Conservation (phyloP, 1,140 invertebrate genomes). For the Zaprionus camerounensis region DNA sequence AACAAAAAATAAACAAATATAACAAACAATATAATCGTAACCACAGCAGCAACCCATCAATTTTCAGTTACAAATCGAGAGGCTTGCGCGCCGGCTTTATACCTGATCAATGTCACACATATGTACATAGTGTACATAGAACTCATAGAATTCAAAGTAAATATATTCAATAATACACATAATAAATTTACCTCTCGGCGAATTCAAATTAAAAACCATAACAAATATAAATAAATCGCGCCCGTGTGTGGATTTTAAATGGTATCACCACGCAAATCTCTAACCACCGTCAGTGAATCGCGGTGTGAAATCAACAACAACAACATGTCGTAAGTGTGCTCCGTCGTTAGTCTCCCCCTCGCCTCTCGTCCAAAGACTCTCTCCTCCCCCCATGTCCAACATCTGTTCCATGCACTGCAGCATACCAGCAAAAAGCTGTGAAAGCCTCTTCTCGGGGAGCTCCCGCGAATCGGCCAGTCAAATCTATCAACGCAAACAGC, state of each 20-base stretch:
- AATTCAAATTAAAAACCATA: slow-evolving; percentile 10
- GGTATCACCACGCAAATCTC: slow-evolving; percentile 70
- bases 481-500: slow-evolving; percentile 68
- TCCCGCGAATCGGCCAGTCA: slow-evolving; percentile 75
- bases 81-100: slow-evolving; percentile 58
- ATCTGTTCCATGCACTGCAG: slow-evolving; percentile 23
- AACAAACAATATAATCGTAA: slow-evolving; percentile 66
- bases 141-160: slow-evolving; percentile 21
- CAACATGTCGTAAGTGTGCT: slow-evolving; percentile 65
- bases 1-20: slow-evolving; percentile 58
- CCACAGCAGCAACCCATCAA: slow-evolving; percentile 66
- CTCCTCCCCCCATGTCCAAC: not conserved
- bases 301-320: slow-evolving; percentile 35
- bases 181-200: slow-evolving; percentile 22
- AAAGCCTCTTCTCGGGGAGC: slow-evolving; percentile 80
- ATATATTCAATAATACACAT: slow-evolving; percentile 1
- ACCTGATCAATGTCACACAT: not conserved
- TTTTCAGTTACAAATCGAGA: slow-evolving; percentile 67
- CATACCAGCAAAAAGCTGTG: slow-evolving; percentile 76
- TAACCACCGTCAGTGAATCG: slow-evolving; percentile 37
- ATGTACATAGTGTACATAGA: slow-evolving; percentile 12
- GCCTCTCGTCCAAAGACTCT: not conserved
- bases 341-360: not conserved
- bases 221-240: slow-evolving; percentile 9
- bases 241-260: slow-evolving; percentile 48